Evolutionary conservation across 30 jellyfish, hydroid and myxozoan species (phyloP), one percentile per base, ranked within the genome.

Genomic region (Turritopsis rubra): DNA sequence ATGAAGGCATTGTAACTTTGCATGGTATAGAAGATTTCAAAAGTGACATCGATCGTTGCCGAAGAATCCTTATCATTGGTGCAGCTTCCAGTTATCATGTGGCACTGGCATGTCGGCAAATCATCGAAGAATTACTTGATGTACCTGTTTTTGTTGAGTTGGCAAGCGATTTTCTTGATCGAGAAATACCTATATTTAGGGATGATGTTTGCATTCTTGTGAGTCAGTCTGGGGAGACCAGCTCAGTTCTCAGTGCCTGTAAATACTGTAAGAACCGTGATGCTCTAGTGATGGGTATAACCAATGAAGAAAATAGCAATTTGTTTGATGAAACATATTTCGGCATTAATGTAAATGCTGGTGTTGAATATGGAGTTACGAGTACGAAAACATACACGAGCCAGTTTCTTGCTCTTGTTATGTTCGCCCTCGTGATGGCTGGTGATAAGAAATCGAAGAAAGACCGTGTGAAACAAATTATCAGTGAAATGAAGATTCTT

Each of bases 71-170:
- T 3, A 52, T 93, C 93, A 85, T 93, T 85, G 97, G 96, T n/a
- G 92, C 96, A 19, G 99, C 96, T 7, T 84, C 99, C 22, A 88
- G 96, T 60, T 89, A 90, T 72, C 97, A 93, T 73, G 75, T 95
- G 78, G 96, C 97, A 25, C 70, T 93, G 23, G 97, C 96, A 27
- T 23, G 95, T 1, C 91, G 99, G 18, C 99, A 93, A 73, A 28
- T 89, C 28, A 88, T 93, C 18, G 96, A 88, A 66, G 99, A 93
- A 70, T 79, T 93, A 52, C 84, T 91, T 22, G 96, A 93, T 80
- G 84, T 93, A 16, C 99, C 99, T 18, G 97, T 93, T 22, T 89
- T 93, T 95, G 96, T 93, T 21, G 99, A 93, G 72, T 80, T 89
- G 75, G 96, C 99, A 8, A 93, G 99, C 74, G 97, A 93, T 83